Conservation (phyloP, 2,888 invertebrate genomes). For the Diaperis boleti region DNA sequence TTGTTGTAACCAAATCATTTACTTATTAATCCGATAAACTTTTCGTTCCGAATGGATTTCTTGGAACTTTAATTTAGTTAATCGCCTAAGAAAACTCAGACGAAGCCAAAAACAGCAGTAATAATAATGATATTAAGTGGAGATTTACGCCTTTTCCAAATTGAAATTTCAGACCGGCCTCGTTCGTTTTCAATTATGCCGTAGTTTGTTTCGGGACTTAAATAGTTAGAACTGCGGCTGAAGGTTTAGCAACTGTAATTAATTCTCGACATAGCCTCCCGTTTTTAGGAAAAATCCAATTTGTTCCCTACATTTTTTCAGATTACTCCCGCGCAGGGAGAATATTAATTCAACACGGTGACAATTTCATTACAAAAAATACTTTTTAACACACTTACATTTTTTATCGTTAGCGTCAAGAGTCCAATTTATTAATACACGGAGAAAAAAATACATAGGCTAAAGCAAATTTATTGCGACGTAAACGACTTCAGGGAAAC, state of each 20-base stretch:
- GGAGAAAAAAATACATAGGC: constrained; percentile 14
- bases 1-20: constrained; percentile 50
- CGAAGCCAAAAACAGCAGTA: constrained; percentile 53
- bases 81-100: constrained; percentile 53
- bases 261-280: constrained; percentile 49
- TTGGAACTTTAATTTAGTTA: constrained; percentile 57
- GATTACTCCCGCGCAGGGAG: constrained; percentile 47
- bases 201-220: constrained; percentile 53
- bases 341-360: constrained; percentile 49
- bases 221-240: constrained; percentile 52
- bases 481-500: too few species aligned
- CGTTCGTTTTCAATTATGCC: constrained; percentile 54
- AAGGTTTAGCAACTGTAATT: constrained; percentile 53
- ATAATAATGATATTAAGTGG: constrained; percentile 59
- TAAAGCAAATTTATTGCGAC: too few species aligned
- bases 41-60: constrained; percentile 50
- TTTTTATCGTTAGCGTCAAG: constrained; percentile 30
- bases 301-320: constrained; percentile 49
- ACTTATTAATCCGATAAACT: constrained; percentile 51
- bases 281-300: constrained; percentile 50
- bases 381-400: constrained; percentile 39
- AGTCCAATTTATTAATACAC: neutral
- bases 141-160: constrained; percentile 59
- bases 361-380: constrained; percentile 40
- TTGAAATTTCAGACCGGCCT: constrained; percentile 57